Evolutionary conservation across 2,113 vertebrate species (phyloP), one percentile per base, ranked within the genome.

Genomic region (Spilogale gracilis): DNA sequence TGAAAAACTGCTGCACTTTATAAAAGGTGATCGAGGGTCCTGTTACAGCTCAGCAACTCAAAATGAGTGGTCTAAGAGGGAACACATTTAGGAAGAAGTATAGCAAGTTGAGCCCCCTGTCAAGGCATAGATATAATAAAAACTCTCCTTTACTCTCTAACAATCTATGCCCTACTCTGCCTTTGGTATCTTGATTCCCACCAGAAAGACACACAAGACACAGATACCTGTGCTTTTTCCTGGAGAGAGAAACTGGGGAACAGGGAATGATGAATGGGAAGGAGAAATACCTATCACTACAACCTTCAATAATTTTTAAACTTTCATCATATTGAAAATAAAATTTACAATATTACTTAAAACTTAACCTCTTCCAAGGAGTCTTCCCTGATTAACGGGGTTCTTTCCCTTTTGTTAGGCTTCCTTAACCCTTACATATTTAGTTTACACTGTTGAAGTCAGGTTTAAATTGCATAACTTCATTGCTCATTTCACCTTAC

Each of bases 311-410:
- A 61, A 14, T 79, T 79, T 82, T 43, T 81, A 2, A 54, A 23
- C 17, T 91, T 91, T 80, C 80, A 80, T n/a, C 74, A 84, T 63
- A 69, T 76, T 92, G 69, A 87, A 89, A 94, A 91, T 78, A 54
- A 78, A 88, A 91, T 65, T 83, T 76, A 48, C 48, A 83, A 6
- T 83, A 63, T 58, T 89, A 54, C 7, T 81, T 67, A 87, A 95
- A 67, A 58, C 20, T 93, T 65, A 95, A 61, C 56, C 32, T 97
- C 43, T 95, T 32, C 6, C 23, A 74, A 69, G 56, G 80, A 94
- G 65, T 27, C 50, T 61, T 80, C 43, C 63, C 27, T 80, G 63
- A 54, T 67, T 89, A 92, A 81, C 20, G 60, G 38, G 38, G 12
- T 43, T 83, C 54, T 60, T 95, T 89, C 21, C 11, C 38, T 96